Conservation (phyloP, 2,888 invertebrate genomes). For the Saturnia japonica region DNA sequence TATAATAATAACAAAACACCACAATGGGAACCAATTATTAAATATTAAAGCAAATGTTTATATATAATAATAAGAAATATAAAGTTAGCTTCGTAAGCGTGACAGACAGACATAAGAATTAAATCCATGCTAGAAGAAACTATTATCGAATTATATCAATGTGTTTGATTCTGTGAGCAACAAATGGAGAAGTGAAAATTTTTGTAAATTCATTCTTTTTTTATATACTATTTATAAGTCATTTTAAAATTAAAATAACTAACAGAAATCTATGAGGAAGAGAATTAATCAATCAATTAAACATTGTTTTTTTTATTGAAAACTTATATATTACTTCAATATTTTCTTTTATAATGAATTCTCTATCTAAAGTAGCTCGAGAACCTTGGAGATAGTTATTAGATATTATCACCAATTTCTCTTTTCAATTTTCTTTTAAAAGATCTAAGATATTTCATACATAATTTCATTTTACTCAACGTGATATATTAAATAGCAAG, state of each 20-base stretch:
- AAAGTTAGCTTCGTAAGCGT: constrained; percentile 11
- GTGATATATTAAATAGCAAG: background rate
- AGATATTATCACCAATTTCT: too few relatives aligned
- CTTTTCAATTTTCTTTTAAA: background rate
- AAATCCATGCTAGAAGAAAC: background rate
- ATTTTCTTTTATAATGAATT: too few relatives aligned
- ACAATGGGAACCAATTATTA: constrained; percentile 16
- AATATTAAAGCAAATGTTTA: constrained; percentile 4
- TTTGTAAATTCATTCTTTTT: background rate
- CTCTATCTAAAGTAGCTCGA: too few relatives aligned
- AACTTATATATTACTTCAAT: too few relatives aligned
- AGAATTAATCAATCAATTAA: too few relatives aligned
- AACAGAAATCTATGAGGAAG: too few relatives aligned
- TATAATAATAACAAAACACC: constrained; percentile 11
- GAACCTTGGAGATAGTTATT: too few relatives aligned
- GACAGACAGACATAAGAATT: background rate
- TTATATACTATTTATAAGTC: too few relatives aligned
- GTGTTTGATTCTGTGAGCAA: background rate
- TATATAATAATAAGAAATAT: constrained; percentile 3
- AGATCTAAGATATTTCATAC: background rate
- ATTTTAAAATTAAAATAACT: too few relatives aligned
- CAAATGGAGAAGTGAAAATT: background rate
- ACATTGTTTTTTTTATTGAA: too few relatives aligned
- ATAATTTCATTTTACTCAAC: background rate
- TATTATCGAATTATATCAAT: background rate